Evolutionary conservation across 1,140 invertebrate species (phyloP), one percentile per base, ranked within the genome.

Genomic region (Gryon sp.): DNA sequence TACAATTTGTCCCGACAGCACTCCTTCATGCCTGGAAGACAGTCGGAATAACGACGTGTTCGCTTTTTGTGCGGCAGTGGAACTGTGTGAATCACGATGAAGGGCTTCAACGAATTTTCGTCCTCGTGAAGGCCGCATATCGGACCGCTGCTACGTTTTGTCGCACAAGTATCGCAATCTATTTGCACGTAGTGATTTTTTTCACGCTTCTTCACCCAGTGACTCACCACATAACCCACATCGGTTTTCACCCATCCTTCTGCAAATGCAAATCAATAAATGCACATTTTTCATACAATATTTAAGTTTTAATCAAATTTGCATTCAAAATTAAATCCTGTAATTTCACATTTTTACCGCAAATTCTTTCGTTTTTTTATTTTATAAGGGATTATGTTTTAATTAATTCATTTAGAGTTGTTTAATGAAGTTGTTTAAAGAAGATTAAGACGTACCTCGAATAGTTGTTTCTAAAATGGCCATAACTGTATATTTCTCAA

Each of bases 1-100:
- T 94, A 93, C 0, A 97, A 88, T 8, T 93, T 93, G 81, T 96
- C 95, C 19, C 95, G 88, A 80, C 95, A 97, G 83, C 95, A 97
- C 76, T 95, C 94, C 30, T 91, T 92, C 76, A 92, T 91, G 9
- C 91, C 92, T 5, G 91, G 90, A 0, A 89, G 85, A 80, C 95
- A 96, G 78, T 95, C 93, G 2, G 93, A 87, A 36, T 92, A 91
- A 8, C 94, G 86, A 46, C 92, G 92, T 0, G 89, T 90, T 0
- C 94, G 89, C 32, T 91, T 89, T 53, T 88, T 90, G 26, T 88
- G 84, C 2, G 86, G 83, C 11, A 87, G 65, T 7, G 87, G 83
- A 1, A 80, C 91, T 2, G 93, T 94, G 66, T 94, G 92, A 19
- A 94, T 91, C 0, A 94, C 92, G 4, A 95, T 88, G 81, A 95